These are phyloP conservation scores for Hypomesus transpacificus DNA, from an alignment of 2,113 vertebrate species.

Conservation along the genomic window DNA sequence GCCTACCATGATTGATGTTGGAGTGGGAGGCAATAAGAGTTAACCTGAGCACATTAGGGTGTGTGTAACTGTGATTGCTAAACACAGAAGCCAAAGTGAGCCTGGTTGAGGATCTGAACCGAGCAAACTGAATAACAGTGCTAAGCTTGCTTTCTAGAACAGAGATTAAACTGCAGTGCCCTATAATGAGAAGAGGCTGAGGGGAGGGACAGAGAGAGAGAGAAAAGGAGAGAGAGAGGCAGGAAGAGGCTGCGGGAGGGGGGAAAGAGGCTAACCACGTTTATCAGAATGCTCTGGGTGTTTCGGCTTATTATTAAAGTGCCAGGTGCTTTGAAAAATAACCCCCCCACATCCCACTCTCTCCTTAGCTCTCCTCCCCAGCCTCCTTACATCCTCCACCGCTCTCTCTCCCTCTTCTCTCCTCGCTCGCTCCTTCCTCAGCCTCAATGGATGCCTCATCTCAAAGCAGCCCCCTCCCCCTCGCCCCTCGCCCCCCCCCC, in stretches of 20 bases:
- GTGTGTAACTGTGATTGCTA: constrained; percentile 47
- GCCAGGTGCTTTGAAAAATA: constrained; percentile 60
- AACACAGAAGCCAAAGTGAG: constrained; percentile 32
- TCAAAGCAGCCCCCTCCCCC: not conserved
- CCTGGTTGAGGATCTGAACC: constrained; percentile 47
- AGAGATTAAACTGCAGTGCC: no score
- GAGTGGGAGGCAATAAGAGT: constrained; percentile 32
- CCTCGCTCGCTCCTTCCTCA: constrained; percentile 7
- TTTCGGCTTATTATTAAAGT: constrained; percentile 65
- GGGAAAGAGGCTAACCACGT: constrained; percentile 27
- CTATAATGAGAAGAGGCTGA: no score
- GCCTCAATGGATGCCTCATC: not conserved
- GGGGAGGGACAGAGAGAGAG: no score
- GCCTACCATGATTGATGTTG: constrained; percentile 18
- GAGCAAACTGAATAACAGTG: not conserved
- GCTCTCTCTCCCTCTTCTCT: constrained; percentile 4
- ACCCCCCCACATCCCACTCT: constrained; percentile 24
- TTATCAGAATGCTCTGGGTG: constrained; percentile 63
- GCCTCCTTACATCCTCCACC: constrained; percentile 8
- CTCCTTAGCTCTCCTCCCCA: not conserved
- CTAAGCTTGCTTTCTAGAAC: not conserved
- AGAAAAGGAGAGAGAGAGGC: not conserved
- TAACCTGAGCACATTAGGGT: constrained; percentile 40
- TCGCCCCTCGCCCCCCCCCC: not conserved
- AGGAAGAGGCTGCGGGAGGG: not conserved